Evolutionary conservation across 2,888 invertebrate genomes (phyloP).

Genomic region (Drepanosiphum platanoidis): DNA sequence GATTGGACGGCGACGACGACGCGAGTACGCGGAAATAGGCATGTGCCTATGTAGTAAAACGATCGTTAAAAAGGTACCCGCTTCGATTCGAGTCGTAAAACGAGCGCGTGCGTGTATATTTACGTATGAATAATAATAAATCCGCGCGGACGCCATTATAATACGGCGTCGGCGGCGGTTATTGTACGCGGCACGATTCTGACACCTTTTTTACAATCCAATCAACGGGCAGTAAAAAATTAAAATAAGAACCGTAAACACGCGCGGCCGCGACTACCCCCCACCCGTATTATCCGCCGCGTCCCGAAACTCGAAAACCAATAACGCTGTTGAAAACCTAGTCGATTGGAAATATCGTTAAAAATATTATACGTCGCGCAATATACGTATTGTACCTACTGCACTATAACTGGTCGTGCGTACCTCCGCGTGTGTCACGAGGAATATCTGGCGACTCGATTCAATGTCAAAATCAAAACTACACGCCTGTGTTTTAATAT

Average conservation of each 20-base stretch:
- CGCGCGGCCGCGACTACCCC: no score
- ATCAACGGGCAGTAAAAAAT: constrained; percentile 19
- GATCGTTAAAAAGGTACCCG: constrained; percentile 18
- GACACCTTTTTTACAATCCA: constrained; percentile 44
- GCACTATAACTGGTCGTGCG: no score
- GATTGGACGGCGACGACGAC: no score
- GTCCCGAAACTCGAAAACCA: not conserved
- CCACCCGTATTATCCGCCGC: not conserved
- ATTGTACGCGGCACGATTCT: not conserved
- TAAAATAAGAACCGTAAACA: constrained; percentile 39
- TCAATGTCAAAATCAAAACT: no score
- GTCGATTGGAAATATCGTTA: constrained; percentile 3
- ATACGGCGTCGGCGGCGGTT: not conserved
- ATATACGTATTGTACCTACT: no score
- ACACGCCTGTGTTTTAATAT: no score
- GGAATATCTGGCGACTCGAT: no score
- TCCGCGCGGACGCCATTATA: not conserved
- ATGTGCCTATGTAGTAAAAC: constrained; percentile 35
- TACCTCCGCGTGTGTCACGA: no score
- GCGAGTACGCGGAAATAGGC: no score
- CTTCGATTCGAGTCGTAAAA: constrained; percentile 43
- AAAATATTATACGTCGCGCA: not conserved
- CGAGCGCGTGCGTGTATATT: not conserved
- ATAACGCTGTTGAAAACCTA: not conserved
- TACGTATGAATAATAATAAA: not conserved